Evolutionary conservation across 2,113 vertebrate species (phyloP).

Genomic region (Bubalus kerabau): DNA sequence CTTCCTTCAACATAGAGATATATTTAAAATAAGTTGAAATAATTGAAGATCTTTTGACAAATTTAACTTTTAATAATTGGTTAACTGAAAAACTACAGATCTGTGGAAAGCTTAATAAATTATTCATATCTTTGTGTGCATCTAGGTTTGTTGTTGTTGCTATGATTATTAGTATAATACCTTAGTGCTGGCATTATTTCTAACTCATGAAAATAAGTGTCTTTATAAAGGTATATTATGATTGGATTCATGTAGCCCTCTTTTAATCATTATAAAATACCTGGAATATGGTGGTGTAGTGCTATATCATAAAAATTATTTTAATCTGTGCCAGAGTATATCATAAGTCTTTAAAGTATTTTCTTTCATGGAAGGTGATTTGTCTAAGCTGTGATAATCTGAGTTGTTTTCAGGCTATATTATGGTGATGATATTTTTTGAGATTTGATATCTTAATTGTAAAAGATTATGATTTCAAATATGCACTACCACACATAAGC

Average conservation of each 20-base stretch:
- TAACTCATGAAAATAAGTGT: not conserved
- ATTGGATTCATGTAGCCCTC: not conserved
- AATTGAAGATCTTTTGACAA: not conserved
- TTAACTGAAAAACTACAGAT: not conserved
- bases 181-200: not conserved
- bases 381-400: not conserved
- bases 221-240: not conserved
- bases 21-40: not conserved
- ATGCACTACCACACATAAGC: fast-evolving
- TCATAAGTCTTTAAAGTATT: not conserved
- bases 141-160: not conserved
- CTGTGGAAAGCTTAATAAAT: not conserved
- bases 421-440: not conserved
- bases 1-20: not conserved
- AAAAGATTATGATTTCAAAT: not conserved
- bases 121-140: not conserved
- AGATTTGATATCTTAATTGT: not conserved
- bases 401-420: not conserved
- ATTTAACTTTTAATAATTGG: not conserved
- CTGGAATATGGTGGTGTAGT: not conserved
- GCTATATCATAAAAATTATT: not conserved
- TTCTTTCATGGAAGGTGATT: not conserved
- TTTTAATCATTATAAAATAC: not conserved
- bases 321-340: not conserved
- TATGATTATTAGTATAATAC: not conserved